phyloP scores from a whole-genome alignment of 2,888 invertebrate genomes.

The Apodemia mormo region DNA sequence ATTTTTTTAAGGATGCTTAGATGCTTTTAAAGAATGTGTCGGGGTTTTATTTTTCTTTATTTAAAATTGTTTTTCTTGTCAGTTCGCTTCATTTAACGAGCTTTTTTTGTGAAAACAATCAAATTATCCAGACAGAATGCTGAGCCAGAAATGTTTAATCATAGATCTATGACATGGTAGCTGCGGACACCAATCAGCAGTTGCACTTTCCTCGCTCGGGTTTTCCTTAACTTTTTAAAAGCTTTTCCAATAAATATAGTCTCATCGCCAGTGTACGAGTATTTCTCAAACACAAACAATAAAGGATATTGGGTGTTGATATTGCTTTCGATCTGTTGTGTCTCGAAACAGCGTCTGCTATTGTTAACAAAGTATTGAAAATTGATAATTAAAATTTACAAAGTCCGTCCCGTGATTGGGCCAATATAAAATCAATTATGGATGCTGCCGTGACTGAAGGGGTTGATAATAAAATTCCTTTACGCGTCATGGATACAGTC shows the following conservation, averaged over 20 bases:
- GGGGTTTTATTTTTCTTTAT: too few species aligned
- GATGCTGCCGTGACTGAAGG: slow-evolving; percentile 30
- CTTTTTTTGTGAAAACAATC: too few species aligned
- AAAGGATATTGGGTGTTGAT: slow-evolving; percentile 4
- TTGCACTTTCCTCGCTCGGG: too few species aligned
- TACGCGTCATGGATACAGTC: not conserved
- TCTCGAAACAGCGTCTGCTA: slow-evolving; percentile 3
- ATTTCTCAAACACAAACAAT: not conserved
- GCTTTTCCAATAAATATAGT: not conserved
- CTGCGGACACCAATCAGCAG: too few species aligned
- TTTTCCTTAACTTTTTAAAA: not conserved
- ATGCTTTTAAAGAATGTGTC: too few species aligned
- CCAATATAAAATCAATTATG: slow-evolving; percentile 34
- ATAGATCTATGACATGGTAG: too few species aligned
- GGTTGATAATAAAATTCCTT: slow-evolving; percentile 37
- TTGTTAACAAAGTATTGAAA: slow-evolving; percentile 14
- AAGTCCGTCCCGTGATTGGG: slow-evolving; percentile 19
- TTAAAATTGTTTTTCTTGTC: too few species aligned
- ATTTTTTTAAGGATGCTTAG: too few species aligned
- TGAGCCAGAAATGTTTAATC: too few species aligned
- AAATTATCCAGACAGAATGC: too few species aligned
- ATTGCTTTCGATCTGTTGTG: slow-evolving; percentile 13
- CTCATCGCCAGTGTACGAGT: not conserved
- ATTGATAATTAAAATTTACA: slow-evolving; percentile 23
- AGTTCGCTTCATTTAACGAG: too few species aligned